Base-by-base conservation (phyloP, 2,888 invertebrate genomes). In the Chymomyza amoena region DNA sequence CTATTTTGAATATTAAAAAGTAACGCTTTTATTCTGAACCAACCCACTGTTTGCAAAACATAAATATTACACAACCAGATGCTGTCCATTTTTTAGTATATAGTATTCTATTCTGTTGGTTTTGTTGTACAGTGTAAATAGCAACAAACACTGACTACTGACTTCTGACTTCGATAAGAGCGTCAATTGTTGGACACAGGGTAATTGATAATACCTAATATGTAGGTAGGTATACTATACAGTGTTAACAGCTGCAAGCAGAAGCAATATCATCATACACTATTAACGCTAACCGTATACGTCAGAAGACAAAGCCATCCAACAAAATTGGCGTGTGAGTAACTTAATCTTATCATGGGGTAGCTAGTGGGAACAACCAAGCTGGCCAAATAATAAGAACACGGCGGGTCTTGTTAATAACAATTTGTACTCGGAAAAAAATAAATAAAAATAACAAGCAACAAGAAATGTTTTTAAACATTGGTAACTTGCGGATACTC, bases 291-390 rank as follows among this genome's bases (percentile, higher is more conserved):
- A 56, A 63, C 9, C 18, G 1, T 16, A 45, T 45, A 51, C 61
- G 60, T 64, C 16, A 54, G 61, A 18, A 56, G 69, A n/a, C 67
- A 54, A 6, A 28, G 39, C 13, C 39, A 45, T 0, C 13, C 39
- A 45, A 13, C 39, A 7, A 45, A 68, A 72, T 56, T 66, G 69
- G 60, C 69, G 69, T 73, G 63, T 66, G 77, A 79, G 74, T 70
- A 78, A 78, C 15, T 84, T 83, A 83, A 83, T 83, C 82, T 83
- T 83, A 83, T 83, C 82, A 52, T 15, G 20, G 18, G 60, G 50
- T 9, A 66, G 64, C 20, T 15, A 25, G 25, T 10, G 28, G 15
- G 57, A 25, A 57, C 16, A 25, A 59, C 54, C 69, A 62, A 67
- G 77, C 69, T 78, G 80, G 78, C 78, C 80, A 77, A 78, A 78